These are phyloP conservation scores for Campopleginae sp. DNA, from an alignment of 2,888 invertebrate genomes.

Conservation along the genomic window DNA sequence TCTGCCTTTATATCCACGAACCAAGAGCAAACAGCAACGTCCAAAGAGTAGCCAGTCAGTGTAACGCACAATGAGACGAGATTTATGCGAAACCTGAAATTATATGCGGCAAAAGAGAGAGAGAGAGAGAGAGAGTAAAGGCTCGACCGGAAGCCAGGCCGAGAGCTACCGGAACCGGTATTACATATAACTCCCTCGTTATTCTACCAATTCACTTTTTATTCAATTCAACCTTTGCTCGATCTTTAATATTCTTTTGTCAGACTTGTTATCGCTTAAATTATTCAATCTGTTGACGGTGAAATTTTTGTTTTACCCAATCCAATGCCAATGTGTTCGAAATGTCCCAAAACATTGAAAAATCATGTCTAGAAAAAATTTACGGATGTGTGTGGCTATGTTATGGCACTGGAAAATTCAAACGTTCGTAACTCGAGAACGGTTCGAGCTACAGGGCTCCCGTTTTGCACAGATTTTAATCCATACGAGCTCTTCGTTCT, in stretches of 20 bases:
- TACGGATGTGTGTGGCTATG: too few species aligned
- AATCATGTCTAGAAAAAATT: too few species aligned
- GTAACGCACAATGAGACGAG: slow-evolving; percentile 68
- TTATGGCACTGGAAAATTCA: too few species aligned
- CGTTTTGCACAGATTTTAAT: too few species aligned
- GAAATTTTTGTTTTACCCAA: too few species aligned
- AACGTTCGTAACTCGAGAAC: too few species aligned
- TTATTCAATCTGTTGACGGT: neutral
- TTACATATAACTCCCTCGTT: slow-evolving; percentile 22
- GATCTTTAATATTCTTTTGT: neutral
- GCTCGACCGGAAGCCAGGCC: slow-evolving; percentile 53
- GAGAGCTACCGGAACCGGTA: slow-evolving; percentile 64
- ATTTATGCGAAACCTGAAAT: slow-evolving; percentile 69
- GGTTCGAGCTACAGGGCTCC: too few species aligned
- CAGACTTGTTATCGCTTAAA: neutral
- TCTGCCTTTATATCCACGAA: slow-evolving; percentile 14
- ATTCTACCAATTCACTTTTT: slow-evolving; percentile 27
- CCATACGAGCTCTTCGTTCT: too few species aligned
- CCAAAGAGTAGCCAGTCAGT: slow-evolving; percentile 55
- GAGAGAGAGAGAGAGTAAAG: slow-evolving; percentile 31
- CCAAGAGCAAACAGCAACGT: slow-evolving; percentile 41
- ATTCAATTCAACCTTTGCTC: neutral
- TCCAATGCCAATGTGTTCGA: too few species aligned
- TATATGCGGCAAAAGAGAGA: slow-evolving; percentile 32
- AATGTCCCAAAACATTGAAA: too few species aligned